Evolutionary conservation across 2,888 invertebrate species (phyloP), one percentile per base, ranked within the genome.

Genomic region (Tortrix viridana): DNA sequence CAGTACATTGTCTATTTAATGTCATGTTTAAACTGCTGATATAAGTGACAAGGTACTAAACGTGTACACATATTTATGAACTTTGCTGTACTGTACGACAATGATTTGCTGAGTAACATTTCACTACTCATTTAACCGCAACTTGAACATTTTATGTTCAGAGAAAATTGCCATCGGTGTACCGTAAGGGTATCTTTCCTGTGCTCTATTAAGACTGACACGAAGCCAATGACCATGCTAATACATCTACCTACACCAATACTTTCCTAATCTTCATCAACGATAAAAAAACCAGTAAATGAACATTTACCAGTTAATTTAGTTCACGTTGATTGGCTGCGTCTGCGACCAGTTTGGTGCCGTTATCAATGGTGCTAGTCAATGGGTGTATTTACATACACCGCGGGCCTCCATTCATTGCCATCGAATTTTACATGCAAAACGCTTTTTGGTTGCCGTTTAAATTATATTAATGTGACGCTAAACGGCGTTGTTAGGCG

Each of bases 381-480:
- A 63, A 63, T 58, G 57, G 43, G 48, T 19, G 32, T 53, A 57
- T 58, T 58, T 63, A 57, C 52, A 57, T 54, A 63, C 41, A 46
- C 46, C 32, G 18, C 37, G 26, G 38, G 23, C 37, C 41, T 58
- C 18, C 63, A 63, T 63, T 63, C 53, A 63, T 58, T 56, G 50
- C 37, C 20, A 22, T 53, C 38, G 52, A 41, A 41, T 52, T 56
- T 52, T 57, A 48, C 62, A 20, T 14, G 41, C 19, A 49, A 49
- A 55, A 49, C 23, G n/a, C 20, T 43, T 22, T 44, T 61, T 18
- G 9, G 48, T 43, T 49, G 50, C 12, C 14, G 47, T 41, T 41
- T 53, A 16, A 41, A 41, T 18, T 44, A 44, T 18, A 41, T 53
- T 41, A 41, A n/a, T 16, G 22, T 53, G 41, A 16, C 38, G n/a